phyloP scores from a whole-genome alignment of 2,797 vertebrate genomes.

The Galago senegalensis region DNA sequence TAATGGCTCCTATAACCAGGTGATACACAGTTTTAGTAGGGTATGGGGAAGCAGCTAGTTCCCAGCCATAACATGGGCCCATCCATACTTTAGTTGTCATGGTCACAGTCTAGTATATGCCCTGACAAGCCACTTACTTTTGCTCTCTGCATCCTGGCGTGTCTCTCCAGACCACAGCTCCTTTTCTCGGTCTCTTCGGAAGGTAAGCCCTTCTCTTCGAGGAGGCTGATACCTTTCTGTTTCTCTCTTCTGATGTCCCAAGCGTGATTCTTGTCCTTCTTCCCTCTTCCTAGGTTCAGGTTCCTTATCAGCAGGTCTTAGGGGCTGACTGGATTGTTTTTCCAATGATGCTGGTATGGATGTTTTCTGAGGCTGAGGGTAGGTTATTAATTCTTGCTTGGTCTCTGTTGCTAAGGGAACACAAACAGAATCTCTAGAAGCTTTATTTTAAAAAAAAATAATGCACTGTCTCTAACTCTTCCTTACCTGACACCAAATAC shows the following conservation, averaged over 20 bases:
- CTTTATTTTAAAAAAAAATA: neutral
- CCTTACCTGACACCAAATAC: neutral
- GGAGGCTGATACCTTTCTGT: conserved; percentile 83
- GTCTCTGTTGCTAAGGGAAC: conserved; percentile 83
- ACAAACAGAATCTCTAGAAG: conserved; percentile 66
- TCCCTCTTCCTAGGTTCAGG: conserved; percentile 88
- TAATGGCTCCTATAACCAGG: neutral
- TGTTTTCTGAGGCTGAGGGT: conserved; percentile 84
- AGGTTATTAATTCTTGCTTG: conserved; percentile 88
- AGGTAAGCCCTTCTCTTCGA: conserved; percentile 82
- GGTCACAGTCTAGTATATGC: neutral
- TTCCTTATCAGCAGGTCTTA: conserved; percentile 80
- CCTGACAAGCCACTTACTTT: conserved; percentile 88
- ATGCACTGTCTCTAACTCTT: neutral
- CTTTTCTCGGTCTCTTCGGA: conserved; percentile 88
- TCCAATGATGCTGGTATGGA: conserved; percentile 79
- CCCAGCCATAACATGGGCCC: neutral
- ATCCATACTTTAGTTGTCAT: neutral
- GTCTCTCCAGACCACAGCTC: conserved; percentile 82
- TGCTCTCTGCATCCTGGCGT: conserved; percentile 89
- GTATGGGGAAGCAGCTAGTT: too few species aligned
- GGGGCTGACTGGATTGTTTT: conserved; percentile 84
- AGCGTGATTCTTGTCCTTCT: conserved; percentile 86
- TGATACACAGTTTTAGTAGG: neutral
- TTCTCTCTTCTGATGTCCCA: conserved; percentile 88